These are phyloP conservation scores for Galeopsomyia nigrocyanea DNA, from an alignment of 2,888 invertebrate species.

Conservation along the genomic window DNA sequence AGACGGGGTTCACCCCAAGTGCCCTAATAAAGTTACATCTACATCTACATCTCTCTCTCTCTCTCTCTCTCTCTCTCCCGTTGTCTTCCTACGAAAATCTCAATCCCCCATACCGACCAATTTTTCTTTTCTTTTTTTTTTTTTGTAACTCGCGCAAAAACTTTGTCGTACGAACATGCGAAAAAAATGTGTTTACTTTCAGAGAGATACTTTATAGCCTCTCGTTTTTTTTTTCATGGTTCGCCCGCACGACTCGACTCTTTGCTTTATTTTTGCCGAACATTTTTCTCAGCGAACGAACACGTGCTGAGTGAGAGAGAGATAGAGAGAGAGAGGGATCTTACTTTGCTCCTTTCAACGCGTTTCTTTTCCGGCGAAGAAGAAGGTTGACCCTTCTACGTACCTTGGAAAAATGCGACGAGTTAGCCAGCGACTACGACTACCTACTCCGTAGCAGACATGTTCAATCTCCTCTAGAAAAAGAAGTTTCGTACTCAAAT, in stretches of 20 bases:
- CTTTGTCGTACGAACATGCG: conserved; percentile 8
- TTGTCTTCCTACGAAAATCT: no score
- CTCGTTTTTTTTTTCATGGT: conserved; percentile 27
- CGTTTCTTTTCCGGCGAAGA: not conserved
- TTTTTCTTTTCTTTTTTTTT: conserved; percentile 19
- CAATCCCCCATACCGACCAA: no score
- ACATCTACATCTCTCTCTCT: no score
- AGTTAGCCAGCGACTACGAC: no score
- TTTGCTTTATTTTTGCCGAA: conserved; percentile 4
- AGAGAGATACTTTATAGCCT: not conserved
- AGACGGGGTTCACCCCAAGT: no score
- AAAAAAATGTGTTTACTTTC: conserved; percentile 3
- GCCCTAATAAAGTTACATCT: no score
- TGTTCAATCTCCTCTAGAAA: no score
- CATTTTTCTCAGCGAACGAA: conserved; percentile 38
- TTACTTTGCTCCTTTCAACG: conserved; percentile 17
- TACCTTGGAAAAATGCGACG: no score
- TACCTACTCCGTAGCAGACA: no score
- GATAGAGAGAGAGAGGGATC: conserved; percentile 1
- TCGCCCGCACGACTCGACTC: conserved; percentile 2
- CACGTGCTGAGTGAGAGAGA: not conserved
- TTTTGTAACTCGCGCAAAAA: conserved; percentile 16
- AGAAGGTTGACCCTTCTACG: not conserved
- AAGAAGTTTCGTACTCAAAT: no score
- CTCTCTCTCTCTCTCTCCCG: no score